Percentiles rank a stretch among this genome's conserved stretches.
Evolutionary conservation across 2,888 invertebrate genomes (phyloP).

Genomic region (Drosophila meridiana): DNA sequence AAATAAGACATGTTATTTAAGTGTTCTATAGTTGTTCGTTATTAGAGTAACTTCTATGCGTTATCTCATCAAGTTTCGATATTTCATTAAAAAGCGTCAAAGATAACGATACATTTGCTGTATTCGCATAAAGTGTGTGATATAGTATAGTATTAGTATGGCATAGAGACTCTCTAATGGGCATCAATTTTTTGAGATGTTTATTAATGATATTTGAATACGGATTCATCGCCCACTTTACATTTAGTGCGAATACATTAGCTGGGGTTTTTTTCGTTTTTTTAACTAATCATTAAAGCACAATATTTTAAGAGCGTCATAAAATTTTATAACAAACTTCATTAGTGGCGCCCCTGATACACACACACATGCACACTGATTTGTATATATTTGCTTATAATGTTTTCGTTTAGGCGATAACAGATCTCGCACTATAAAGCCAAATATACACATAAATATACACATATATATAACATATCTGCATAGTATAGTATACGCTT

Average conservation of each 20-base stretch:
- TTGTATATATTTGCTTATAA: conserved; percentile 25
- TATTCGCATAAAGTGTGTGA: conserved; percentile 7
- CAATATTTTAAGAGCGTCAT: conserved; percentile 77
- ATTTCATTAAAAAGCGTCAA: not conserved
- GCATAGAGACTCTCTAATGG: conserved; percentile 13
- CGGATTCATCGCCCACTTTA: conserved; percentile 63
- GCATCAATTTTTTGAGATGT: conserved; percentile 37
- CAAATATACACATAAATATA: not conserved
- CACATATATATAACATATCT: not conserved
- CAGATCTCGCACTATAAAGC: conserved; percentile 39
- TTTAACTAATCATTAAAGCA: conserved; percentile 75
- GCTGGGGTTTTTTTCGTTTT: conserved; percentile 32
- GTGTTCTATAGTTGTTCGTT: not conserved
- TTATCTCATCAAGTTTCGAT: not conserved
- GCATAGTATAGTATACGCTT: conserved; percentile 8
- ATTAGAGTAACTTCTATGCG: too few species aligned
- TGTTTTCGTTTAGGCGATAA: conserved; percentile 54
- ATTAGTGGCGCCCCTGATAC: conserved; percentile 63
- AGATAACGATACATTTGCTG: not conserved
- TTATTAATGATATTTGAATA: conserved; percentile 60
- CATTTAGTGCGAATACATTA: conserved; percentile 57
- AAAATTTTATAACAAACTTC: conserved; percentile 80
- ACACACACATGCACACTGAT: not conserved
- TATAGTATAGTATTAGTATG: conserved; percentile 12
- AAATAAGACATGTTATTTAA: not conserved